phyloP scores from a whole-genome alignment of 2,113 vertebrate species.

The Pteropus alecto region DNA sequence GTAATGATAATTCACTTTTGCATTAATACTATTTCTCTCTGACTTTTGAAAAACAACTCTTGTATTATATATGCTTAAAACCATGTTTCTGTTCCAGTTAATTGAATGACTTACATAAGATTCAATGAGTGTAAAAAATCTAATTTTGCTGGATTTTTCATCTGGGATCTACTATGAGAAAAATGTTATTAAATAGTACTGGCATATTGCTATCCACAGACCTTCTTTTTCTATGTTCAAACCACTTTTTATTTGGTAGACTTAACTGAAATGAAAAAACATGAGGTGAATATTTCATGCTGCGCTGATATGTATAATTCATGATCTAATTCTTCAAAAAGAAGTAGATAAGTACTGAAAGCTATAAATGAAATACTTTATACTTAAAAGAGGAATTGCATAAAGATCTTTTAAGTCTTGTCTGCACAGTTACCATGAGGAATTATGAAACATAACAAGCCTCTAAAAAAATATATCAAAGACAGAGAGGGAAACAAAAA shows the following conservation, averaged over 20 bases:
- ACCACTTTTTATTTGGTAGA: constrained; percentile 63
- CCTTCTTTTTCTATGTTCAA: constrained; percentile 44
- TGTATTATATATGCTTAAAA: background rate
- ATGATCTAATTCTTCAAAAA: constrained; percentile 80
- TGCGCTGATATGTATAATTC: constrained; percentile 81
- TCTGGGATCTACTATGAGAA: background rate
- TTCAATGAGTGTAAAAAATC: background rate
- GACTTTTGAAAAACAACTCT: constrained; percentile 18
- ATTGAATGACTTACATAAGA: constrained; percentile 1
- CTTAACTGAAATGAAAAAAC: constrained; percentile 74
- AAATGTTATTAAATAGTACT: background rate
- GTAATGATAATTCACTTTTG: background rate
- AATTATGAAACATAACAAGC: constrained; percentile 57
- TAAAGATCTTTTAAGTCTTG: constrained; percentile 47
- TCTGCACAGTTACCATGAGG: constrained; percentile 40
- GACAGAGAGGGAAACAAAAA: background rate
- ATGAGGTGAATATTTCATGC: constrained; percentile 82
- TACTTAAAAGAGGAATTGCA: constrained; percentile 57
- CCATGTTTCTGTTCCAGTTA: constrained; percentile 48
- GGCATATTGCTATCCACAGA: background rate
- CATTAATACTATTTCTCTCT: background rate
- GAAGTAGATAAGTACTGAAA: constrained; percentile 77
- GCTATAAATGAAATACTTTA: constrained; percentile 79
- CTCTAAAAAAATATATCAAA: constrained; percentile 21
- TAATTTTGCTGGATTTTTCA: constrained; percentile 21